Evolutionary conservation across 2,888 invertebrate genomes (phyloP).

Genomic region (Parascotia fuliginaria): DNA sequence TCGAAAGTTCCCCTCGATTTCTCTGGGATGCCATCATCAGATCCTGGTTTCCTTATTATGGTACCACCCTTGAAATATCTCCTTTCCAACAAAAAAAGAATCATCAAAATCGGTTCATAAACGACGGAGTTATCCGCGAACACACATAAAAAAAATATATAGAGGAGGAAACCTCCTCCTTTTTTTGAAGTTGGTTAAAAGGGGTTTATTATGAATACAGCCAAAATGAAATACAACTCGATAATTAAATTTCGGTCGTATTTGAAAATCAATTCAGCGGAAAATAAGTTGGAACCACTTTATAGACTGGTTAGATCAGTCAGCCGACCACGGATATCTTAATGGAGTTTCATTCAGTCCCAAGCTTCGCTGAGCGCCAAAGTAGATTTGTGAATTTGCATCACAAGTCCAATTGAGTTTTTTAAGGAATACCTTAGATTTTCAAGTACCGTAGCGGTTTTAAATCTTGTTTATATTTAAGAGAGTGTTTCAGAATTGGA

Average conservation of each 20-base stretch:
- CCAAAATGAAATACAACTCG: constrained; percentile 1
- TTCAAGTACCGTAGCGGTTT: constrained; percentile 16
- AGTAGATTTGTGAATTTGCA: constrained; percentile 48
- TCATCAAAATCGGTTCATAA: too few species aligned
- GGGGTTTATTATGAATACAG: background rate
- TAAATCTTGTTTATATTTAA: constrained; percentile 20
- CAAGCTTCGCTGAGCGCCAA: constrained; percentile 35
- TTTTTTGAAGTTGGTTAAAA: background rate
- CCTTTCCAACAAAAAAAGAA: too few species aligned
- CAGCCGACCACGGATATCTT: constrained; percentile 47
- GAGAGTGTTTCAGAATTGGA: constrained; percentile 18
- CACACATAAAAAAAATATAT: too few species aligned
- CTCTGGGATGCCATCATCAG: too few species aligned
- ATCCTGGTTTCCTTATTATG: too few species aligned
- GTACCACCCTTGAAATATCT: too few species aligned
- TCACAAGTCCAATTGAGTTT: constrained; percentile 47
- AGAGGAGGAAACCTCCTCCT: too few species aligned
- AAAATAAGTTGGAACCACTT: constrained; percentile 43
- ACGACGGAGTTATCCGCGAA: too few species aligned
- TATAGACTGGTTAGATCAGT: constrained; percentile 42
- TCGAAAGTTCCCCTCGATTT: too few species aligned
- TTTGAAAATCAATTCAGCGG: constrained; percentile 36
- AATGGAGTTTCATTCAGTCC: constrained; percentile 52
- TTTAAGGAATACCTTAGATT: constrained; percentile 38
- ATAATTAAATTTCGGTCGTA: constrained; percentile 34